Evolutionary conservation across 1,140 invertebrate species (phyloP), one percentile per base, ranked within the genome.

Genomic region (Melitaea cinxia): DNA sequence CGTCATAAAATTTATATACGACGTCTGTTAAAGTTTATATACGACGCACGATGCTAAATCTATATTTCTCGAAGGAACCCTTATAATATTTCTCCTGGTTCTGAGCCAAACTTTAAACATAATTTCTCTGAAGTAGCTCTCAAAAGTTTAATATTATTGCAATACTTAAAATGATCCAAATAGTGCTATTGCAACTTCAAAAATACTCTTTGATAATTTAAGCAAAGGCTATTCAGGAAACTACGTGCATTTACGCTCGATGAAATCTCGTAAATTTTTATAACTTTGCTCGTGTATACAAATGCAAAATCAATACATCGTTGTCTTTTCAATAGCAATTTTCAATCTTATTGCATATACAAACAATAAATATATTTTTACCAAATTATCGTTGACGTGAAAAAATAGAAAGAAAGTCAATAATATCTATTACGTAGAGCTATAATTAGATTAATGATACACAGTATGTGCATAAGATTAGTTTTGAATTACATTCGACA

Each of bases 271-370:
- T 57, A 57, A 57, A 57, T 57, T 57, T 57, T 57, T 57, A 57
- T 26, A 45, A 57, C 55, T 57, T 45, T 19, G 39, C 33, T 39
- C 39, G 55, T 28, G 55, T 57, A 45, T 57, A 57, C 55, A 57
- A 57, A 57, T 57, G 55, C 15, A 30, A 57, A 57, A 57, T 45
- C 55, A 24, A 57, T 57, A 57, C 39, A 57, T 24, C 30, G 15
- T 57, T 57, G 45, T 57, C 55, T 57, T 57, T 57, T 57, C 55
- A 45, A 45, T 57, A 57, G 55, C 37, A n/a, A n/a, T n/a, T n/a
- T n/a, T n/a, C n/a, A n/a, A n/a, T 45, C 45, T 45, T 24, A 45
- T 57, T 42, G 42, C 55, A 39, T 39, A 24, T n/a, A 33, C 50
- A 53, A 23, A 26, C 35, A 23, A 37, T 33, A 35, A 26, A 26